Conservation (phyloP, 2,888 invertebrate genomes). For the Chrysolina americana region DNA sequence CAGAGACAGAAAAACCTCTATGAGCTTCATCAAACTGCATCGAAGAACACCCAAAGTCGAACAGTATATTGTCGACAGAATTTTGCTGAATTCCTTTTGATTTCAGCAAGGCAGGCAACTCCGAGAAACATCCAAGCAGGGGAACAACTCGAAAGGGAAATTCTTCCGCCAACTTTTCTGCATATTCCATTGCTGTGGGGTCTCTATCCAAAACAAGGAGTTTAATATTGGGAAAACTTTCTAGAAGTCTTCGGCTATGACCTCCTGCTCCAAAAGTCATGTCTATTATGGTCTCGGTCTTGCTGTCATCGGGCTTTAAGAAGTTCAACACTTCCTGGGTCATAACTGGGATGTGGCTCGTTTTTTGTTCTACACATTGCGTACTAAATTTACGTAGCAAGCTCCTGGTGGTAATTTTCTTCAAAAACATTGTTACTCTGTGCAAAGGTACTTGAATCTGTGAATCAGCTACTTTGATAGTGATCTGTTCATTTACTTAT, state of each 20-base stretch:
- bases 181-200: slow-evolving; percentile 82
- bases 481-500: too few relatives aligned
- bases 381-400: slow-evolving; percentile 51
- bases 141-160: slow-evolving; percentile 84
- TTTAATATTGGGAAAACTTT: slow-evolving; percentile 76
- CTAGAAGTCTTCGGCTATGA: slow-evolving; percentile 83
- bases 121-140: slow-evolving; percentile 90
- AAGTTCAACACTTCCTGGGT: slow-evolving; percentile 79
- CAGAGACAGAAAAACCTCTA: slow-evolving; percentile 89
- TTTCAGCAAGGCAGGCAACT: slow-evolving; percentile 80
- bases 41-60: slow-evolving; percentile 95
- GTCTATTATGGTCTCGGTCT: slow-evolving; percentile 83
- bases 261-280: slow-evolving; percentile 98
- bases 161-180: slow-evolving; percentile 76
- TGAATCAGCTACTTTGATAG: not conserved
- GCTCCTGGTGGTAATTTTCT: slow-evolving; percentile 36
- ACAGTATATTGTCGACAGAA: slow-evolving; percentile 88
- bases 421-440: slow-evolving; percentile 38
- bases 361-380: slow-evolving; percentile 42
- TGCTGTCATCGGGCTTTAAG: slow-evolving; percentile 74
- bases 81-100: slow-evolving; percentile 74
- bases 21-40: slow-evolving; percentile 91
- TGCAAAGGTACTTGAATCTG: not conserved
- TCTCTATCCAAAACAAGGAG: slow-evolving; percentile 92
- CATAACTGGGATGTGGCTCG: slow-evolving; percentile 85